Percentiles rank a stretch among this genome's conserved stretches.
These are phyloP conservation scores for Drosophila auraria DNA, from an alignment of 1,140 invertebrate genomes.

Conservation along the genomic window DNA sequence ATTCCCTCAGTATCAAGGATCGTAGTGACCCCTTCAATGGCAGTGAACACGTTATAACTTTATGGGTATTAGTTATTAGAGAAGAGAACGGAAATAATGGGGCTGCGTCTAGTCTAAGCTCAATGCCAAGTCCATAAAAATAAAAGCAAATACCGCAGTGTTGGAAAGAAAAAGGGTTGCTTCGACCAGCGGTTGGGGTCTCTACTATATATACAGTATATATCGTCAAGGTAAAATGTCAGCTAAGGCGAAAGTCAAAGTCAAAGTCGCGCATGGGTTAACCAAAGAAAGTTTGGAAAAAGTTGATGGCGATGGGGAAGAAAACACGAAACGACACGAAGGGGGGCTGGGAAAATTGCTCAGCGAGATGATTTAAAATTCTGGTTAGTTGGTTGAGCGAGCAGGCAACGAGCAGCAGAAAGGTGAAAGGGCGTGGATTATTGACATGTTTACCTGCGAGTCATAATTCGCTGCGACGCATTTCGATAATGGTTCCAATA, in stretches of 20 bases:
- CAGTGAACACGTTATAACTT: slow-evolving; percentile 1
- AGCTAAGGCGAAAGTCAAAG: slow-evolving; percentile 16
- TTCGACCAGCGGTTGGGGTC: not conserved
- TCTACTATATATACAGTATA: slow-evolving; percentile 1
- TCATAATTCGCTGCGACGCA: slow-evolving; percentile 14
- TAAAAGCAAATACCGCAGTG: slow-evolving; percentile 29
- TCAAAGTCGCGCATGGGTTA: slow-evolving; percentile 29
- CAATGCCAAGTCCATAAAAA: slow-evolving; percentile 58
- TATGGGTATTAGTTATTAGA: slow-evolving; percentile 3
- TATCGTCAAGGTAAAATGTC: slow-evolving; percentile 26
- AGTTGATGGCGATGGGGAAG: not conserved
- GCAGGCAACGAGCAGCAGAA: not conserved
- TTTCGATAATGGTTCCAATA: not conserved
- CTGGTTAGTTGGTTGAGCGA: slow-evolving; percentile 8
- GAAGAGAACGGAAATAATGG: not conserved
- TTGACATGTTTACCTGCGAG: slow-evolving; percentile 16
- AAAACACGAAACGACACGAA: slow-evolving; percentile 11
- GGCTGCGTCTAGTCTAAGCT: slow-evolving; percentile 22
- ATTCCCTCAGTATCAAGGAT: no score
- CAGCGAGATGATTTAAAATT: slow-evolving; percentile 17
- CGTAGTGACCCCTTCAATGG: not conserved
- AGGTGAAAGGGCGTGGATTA: slow-evolving; percentile 9
- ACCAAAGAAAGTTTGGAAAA: slow-evolving; percentile 22
- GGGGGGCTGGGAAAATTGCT: slow-evolving; percentile 3
- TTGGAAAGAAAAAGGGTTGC: slow-evolving; percentile 10